Conservation (phyloP, 2,888 invertebrate species). For the Leucophenga montana region DNA sequence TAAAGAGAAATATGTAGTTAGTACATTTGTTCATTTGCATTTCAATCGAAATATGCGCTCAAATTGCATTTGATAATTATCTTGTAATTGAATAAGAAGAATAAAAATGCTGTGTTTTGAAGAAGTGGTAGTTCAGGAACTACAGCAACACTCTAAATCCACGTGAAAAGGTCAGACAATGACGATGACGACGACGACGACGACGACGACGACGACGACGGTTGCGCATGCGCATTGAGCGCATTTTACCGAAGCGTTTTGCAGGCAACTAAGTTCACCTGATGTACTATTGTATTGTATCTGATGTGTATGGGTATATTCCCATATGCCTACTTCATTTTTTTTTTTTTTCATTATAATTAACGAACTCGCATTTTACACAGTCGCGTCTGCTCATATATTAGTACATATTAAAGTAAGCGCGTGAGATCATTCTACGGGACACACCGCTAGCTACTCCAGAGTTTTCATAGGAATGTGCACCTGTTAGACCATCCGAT, state of each 20-base stretch:
- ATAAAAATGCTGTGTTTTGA: conserved; percentile 7
- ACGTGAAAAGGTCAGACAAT: background rate
- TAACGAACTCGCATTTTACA: conserved; percentile 23
- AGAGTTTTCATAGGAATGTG: background rate
- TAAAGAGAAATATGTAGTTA: conserved; percentile 19
- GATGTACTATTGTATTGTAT: too few relatives aligned
- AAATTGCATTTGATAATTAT: conserved; percentile 52
- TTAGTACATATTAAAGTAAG: conserved; percentile 27
- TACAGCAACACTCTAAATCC: too few relatives aligned
- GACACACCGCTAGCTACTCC: background rate
- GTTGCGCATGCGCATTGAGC: background rate
- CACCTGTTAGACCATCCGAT: conserved; percentile 13
- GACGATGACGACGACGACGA: too few relatives aligned
- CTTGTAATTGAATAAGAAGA: conserved; percentile 57
- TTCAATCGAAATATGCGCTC: conserved; percentile 54
- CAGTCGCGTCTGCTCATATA: too few relatives aligned
- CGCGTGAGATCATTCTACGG: conserved; percentile 36
- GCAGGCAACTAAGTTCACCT: background rate
- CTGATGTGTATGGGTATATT: background rate
- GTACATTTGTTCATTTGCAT: too few relatives aligned
- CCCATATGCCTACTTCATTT: background rate
- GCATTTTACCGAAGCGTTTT: background rate
- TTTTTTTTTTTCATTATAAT: conserved; percentile 15
- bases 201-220: background rate
- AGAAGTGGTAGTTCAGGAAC: background rate